Evolutionary conservation across 2,888 invertebrate species (phyloP), one percentile per base, ranked within the genome.

Genomic region (Tenthredo notha): DNA sequence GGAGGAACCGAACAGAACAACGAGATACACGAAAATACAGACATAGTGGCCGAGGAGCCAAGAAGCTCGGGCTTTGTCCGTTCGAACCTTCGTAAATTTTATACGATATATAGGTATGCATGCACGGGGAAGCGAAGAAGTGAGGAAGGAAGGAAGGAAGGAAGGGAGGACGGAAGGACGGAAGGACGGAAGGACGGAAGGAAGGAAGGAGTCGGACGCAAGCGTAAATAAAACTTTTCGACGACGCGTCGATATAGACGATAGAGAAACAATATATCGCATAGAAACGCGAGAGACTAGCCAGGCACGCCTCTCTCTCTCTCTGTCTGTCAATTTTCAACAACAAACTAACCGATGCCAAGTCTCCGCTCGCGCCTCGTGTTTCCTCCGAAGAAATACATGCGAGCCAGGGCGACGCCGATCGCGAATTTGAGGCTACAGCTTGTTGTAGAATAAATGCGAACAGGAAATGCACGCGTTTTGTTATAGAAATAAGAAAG

Each of bases 361-460:
- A 67, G 67, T 67, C 67, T 67, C 70, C 70, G 70, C 61, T 21
- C 25, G 25, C 54, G 61, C 61, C 70, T n/a, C 70, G 70, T 70
- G 18, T 33, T 29, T 54, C 54, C 54, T 54, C 18, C 54, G n/a
- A 6, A n/a, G 54, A 54, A 54, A 54, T n/a, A 54, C 54, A n/a
- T n/a, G 18, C 47, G 67, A 67, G 67, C 12, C 25, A 29, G 29
- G 29, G 29, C 67, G 67, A 67, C 29, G 67, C 67, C 67, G 54
- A 54, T 54, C 54, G 54, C 54, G 54, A 54, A 54, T 54, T n/a
- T n/a, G 54, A 54, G n/a, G 54, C 54, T 54, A n/a, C 1, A 10
- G n/a, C 54, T 54, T 54, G 18, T 54, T 50, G 5, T 0, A 50
- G 5, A 50, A 0, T 0, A 50, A 50, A 50, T 18, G 65, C 65